These are phyloP conservation scores for Chionis minor DNA, from an alignment of 2,113 vertebrate species.

Conservation along the genomic window DNA sequence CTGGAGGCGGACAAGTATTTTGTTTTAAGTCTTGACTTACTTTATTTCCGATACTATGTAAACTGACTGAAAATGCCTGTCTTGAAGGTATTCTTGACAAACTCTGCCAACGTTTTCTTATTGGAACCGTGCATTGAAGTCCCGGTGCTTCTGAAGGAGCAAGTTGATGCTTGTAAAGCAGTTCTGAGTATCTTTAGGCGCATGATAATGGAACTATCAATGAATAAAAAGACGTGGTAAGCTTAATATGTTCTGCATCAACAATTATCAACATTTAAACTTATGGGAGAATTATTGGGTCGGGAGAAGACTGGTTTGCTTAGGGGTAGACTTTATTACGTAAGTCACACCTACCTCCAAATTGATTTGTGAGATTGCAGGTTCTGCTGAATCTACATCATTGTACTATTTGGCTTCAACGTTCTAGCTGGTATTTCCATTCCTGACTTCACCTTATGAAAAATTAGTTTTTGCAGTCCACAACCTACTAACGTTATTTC, in stretches of 20 bases:
- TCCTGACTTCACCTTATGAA: background rate
- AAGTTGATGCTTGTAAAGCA: conserved; percentile 94
- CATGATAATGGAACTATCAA: conserved; percentile 97
- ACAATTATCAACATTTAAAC: background rate
- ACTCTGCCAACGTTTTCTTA: conserved; percentile 94
- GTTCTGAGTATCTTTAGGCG: conserved; percentile 93
- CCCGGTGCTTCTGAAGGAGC: conserved; percentile 90
- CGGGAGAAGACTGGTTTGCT: background rate
- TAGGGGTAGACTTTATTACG: accelerated
- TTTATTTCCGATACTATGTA: background rate
- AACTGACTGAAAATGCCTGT: background rate
- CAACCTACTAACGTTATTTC: background rate
- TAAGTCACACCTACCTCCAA: background rate
- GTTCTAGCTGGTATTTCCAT: background rate
- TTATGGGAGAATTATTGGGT: background rate
- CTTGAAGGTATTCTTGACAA: conserved; percentile 93
- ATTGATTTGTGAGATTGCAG: background rate
- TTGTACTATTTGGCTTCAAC: background rate
- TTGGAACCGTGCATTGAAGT: conserved; percentile 93
- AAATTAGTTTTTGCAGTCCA: background rate
- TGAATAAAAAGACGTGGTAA: conserved; percentile 94
- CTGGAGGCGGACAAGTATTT: background rate
- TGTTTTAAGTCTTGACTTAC: background rate
- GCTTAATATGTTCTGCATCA: background rate
- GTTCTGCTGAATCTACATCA: background rate